These are phyloP conservation scores for Thymallus thymallus DNA, from an alignment of 2,113 vertebrate species.

Conservation along the genomic window DNA sequence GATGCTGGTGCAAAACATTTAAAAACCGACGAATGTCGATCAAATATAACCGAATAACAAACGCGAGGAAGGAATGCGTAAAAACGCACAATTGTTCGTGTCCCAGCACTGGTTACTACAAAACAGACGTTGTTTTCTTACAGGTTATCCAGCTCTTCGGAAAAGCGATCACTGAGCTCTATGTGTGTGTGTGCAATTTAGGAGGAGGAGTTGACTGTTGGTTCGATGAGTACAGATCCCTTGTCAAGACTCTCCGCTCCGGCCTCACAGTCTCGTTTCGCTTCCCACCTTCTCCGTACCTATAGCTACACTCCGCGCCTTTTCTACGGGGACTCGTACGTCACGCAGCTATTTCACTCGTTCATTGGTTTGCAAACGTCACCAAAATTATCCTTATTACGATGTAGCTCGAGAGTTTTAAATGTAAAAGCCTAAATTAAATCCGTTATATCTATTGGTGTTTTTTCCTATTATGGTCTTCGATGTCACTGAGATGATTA, in stretches of 20 bases:
- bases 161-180: background rate
- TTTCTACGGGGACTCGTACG: conserved; percentile 91
- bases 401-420: background rate
- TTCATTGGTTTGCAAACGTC: conserved; percentile 12
- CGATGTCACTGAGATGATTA: background rate
- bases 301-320: conserved; percentile 85
- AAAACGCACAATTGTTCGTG: background rate
- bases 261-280: conserved; percentile 53
- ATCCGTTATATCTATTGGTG: background rate
- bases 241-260: conserved; percentile 63
- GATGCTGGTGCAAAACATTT: background rate
- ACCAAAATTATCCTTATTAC: background rate
- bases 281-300: conserved; percentile 81
- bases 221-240: conserved; percentile 36
- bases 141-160: too few relatives aligned
- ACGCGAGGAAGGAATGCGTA: background rate
- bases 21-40: background rate
- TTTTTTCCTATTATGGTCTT: background rate
- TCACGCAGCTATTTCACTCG: conserved; percentile 73
- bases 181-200: conserved; percentile 63
- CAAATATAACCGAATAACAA: background rate
- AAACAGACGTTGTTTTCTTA: too few relatives aligned
- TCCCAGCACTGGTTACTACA: background rate
- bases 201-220: conserved; percentile 76
- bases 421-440: background rate